Evolutionary conservation across 2,113 vertebrate genomes (phyloP).

Genomic region (Trematocara zebra): DNA sequence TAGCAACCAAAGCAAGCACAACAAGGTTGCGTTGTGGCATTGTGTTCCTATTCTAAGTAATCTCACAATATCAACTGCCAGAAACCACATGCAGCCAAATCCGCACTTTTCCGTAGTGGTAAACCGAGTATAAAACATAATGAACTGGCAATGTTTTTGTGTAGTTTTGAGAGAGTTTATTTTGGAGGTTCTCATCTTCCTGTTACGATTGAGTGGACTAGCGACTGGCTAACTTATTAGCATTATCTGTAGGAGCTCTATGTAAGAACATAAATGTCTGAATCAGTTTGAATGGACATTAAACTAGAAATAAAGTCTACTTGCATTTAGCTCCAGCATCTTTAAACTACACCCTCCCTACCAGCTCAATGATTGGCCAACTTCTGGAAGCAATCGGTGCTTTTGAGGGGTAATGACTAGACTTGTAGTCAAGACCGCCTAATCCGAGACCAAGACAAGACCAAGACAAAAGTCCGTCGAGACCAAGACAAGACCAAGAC

Average conservation of each 20-base stretch:
- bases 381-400: neutral
- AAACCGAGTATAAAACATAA: neutral
- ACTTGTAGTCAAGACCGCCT: too few species aligned
- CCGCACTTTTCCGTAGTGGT: neutral
- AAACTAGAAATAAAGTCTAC: neutral
- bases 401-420: neutral
- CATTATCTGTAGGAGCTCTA: neutral
- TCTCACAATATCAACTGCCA: neutral
- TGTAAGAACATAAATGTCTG: neutral
- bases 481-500: too few species aligned
- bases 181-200: neutral
- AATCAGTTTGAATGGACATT: neutral
- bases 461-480: too few species aligned
- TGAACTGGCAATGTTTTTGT: fast-evolving
- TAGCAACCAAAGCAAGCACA: neutral
- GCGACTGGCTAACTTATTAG: neutral
- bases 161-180: neutral
- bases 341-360: neutral
- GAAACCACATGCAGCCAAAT: neutral
- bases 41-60: neutral
- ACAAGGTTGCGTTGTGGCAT: neutral
- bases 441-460: too few species aligned
- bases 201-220: neutral
- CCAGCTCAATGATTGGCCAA: neutral
- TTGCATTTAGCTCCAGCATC: neutral